Base-by-base conservation (phyloP, 2,888 invertebrate genomes). In the Dromius quadrimaculatus region DNA sequence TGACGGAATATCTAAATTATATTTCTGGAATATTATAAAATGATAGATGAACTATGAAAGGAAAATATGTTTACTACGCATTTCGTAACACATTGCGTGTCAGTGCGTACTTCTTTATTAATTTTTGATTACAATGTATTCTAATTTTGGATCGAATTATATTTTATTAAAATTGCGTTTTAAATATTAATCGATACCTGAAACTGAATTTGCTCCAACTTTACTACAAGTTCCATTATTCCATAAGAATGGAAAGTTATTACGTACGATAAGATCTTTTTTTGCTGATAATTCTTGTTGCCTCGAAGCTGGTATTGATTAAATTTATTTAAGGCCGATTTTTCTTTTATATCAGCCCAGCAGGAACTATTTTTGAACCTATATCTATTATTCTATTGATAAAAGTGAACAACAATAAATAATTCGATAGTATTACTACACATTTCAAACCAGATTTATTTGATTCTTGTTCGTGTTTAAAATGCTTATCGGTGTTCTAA, bases 121-220 rank as follows among this genome's bases (percentile, higher is more conserved):
- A 13, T 54, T 54, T 17, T 54, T 28, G 41, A 28, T 15, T 54
- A 54, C 28, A 54, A 28, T 54, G 28, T 23, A 54, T 32, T 13
- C 50, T 54, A 54, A 54, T 28, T 54, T 54, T 54, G 50, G 50
- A 54, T 54, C 28, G 50, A 54, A 54, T 32, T 54, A 54, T 54
- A 54, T 54, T 54, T 54, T 28, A 54, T 54, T 54, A 28, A 54
- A 54, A 54, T 54, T 54, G 19, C 50, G 50, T 23, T 54, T 54
- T 28, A 54, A 32, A 54, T 54, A 54, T 54, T 54, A 54, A 54
- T 54, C 50, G 17, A 54, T 54, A 54, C 4, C 15, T 54, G 50
- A 28, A 54, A 54, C 15, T 28, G 50, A 28, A 54, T 54, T 28
- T 54, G 50, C 28, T 28, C 15, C 15, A 22, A 22, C 20, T 47